Evolutionary conservation across 1,140 invertebrate species (phyloP).

Genomic region (Drosophila ficusphila): DNA sequence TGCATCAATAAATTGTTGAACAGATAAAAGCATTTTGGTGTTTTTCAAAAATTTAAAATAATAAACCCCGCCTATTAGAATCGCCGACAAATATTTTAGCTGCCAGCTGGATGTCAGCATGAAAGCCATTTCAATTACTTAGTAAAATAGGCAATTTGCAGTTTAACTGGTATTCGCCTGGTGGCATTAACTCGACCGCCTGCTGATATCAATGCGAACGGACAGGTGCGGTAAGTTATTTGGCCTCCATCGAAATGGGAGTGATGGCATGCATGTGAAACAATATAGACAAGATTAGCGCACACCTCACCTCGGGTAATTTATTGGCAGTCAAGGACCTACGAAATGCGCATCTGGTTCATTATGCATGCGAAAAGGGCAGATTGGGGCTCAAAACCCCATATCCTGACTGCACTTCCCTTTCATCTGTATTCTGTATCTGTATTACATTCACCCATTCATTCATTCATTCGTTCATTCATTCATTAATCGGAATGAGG

Average conservation of each 20-base stretch:
- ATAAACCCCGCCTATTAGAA: background rate
- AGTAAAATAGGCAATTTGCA: constrained; percentile 19
- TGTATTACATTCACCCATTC: too few relatives aligned
- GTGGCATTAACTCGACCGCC: constrained; percentile 11
- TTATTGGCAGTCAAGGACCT: constrained; percentile 51
- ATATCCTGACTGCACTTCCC: constrained; percentile 29
- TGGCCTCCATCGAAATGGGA: background rate
- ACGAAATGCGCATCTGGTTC: constrained; percentile 34
- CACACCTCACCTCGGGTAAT: constrained; percentile 61
- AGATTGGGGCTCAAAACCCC: background rate
- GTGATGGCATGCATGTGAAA: background rate
- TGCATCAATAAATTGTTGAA: constrained; percentile 8
- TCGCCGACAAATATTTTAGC: constrained; percentile 3
- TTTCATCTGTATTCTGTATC: constrained; percentile 31
- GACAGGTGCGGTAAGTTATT: constrained; percentile 25
- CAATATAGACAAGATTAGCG: constrained; percentile 44
- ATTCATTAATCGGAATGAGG: constrained; percentile 64
- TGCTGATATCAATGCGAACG: constrained; percentile 13
- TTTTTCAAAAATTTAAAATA: background rate
- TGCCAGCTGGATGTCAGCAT: constrained; percentile 5
- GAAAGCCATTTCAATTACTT: constrained; percentile 25
- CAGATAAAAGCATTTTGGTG: constrained; percentile 18
- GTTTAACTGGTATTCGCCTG: constrained; percentile 6
- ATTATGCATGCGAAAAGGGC: constrained; percentile 58
- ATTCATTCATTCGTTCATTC: constrained; percentile 72